A percentile compares a stretch with the other conserved stretches of the same genome.
phyloP scores from a whole-genome alignment of 2,797 vertebrate genomes.

The Sebastes minor region DNA sequence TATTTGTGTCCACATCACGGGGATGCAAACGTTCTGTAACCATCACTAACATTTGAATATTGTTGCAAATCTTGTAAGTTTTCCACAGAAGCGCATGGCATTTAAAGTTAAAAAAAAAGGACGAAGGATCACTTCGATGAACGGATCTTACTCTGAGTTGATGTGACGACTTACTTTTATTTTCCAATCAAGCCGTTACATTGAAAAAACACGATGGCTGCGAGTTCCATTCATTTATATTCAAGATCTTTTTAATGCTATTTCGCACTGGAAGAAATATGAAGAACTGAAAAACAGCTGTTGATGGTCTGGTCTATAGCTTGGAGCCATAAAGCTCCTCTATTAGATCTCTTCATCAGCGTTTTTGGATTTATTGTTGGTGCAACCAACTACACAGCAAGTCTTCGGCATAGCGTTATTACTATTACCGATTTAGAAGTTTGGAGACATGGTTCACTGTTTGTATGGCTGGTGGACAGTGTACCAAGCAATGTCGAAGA shows the following conservation, averaged over 20 bases:
- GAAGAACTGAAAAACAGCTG: no score
- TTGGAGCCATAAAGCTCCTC: no score
- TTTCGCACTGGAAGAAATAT: no score
- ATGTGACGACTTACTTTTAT: not conserved
- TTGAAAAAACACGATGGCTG: not conserved
- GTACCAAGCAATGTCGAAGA: not conserved
- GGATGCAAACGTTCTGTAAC: not conserved
- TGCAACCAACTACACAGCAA: no score
- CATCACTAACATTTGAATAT: not conserved
- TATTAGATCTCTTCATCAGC: no score
- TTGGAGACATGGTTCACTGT: no score
- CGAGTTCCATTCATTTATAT: not conserved
- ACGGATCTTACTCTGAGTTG: no score
- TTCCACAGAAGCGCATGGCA: not conserved
- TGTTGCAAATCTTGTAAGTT: not conserved
- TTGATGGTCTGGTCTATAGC: no score
- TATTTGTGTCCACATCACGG: not conserved
- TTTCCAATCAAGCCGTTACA: not conserved
- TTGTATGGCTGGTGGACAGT: not conserved
- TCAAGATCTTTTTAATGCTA: not conserved
- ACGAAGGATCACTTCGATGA: no score
- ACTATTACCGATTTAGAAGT: no score
- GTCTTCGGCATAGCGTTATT: no score
- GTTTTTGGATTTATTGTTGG: no score
- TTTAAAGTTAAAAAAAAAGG: not conserved